These are phyloP conservation scores for Crossocerus cetratus DNA, from an alignment of 2,888 invertebrate genomes.

Conservation along the genomic window DNA sequence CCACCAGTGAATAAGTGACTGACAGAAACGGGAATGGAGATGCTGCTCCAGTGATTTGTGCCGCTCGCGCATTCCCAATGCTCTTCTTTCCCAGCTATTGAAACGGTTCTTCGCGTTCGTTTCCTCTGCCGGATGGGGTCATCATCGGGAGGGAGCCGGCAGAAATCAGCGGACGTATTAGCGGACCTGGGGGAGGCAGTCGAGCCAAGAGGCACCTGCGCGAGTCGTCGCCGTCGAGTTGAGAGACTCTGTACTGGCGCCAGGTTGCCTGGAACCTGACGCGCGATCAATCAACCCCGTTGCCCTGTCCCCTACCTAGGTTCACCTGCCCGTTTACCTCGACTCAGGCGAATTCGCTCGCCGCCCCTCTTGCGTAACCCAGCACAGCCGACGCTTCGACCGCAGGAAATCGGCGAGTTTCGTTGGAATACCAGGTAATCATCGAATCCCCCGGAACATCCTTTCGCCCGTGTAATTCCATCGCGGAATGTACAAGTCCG, in stretches of 20 bases:
- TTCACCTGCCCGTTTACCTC: conserved; percentile 54
- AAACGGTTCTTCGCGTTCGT: too few relatives aligned
- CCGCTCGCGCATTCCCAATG: too few relatives aligned
- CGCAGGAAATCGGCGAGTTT: conserved; percentile 36
- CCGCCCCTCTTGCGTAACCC: conserved; percentile 37
- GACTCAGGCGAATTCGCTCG: conserved; percentile 48
- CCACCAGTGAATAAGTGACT: conserved; percentile 42
- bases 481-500: neutral
- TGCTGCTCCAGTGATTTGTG: conserved; percentile 31
- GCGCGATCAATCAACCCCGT: conserved; percentile 76
- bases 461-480: neutral
- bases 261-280: conserved; percentile 75
- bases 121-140: too few relatives aligned
- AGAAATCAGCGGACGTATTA: too few relatives aligned
- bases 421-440: conserved; percentile 43
- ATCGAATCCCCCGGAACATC: neutral
- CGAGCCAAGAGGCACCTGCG: conserved; percentile 17
- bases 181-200: conserved; percentile 12
- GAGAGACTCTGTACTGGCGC: conserved; percentile 72
- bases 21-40: conserved; percentile 38
- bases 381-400: neutral
- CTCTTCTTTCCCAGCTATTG: too few relatives aligned
- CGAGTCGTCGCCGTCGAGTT: conserved; percentile 58
- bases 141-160: too few relatives aligned
- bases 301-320: conserved; percentile 58